These are phyloP conservation scores for Cossypha heuglini DNA, from an alignment of 2,797 vertebrate species.

Conservation along the genomic window DNA sequence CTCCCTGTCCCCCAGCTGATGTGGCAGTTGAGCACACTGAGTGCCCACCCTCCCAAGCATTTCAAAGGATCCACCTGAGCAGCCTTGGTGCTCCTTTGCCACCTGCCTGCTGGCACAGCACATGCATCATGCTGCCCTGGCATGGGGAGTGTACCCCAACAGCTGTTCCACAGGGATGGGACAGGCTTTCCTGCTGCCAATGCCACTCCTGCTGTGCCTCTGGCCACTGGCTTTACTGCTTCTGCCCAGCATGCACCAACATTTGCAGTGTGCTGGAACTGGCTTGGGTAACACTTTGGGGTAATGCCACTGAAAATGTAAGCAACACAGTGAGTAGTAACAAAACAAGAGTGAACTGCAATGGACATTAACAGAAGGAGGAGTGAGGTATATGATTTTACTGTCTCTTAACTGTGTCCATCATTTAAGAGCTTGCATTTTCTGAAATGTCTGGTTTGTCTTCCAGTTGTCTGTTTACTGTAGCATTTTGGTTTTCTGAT, in stretches of 20 bases:
- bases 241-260: not conserved
- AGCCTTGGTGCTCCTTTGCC: not conserved
- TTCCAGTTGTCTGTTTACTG: not conserved
- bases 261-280: accelerated
- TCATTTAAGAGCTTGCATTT: not conserved
- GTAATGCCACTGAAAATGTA: not conserved
- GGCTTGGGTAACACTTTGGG: not conserved
- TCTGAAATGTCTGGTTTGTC: not conserved
- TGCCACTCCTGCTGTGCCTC: too few relatives aligned
- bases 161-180: accelerated
- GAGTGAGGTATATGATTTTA: not conserved
- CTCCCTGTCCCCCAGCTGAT: accelerated
- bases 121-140: accelerated
- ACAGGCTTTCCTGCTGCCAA: accelerated
- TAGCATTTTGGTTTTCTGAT: not conserved
- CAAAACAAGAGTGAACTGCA: not conserved
- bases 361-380: not conserved
- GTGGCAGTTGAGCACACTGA: accelerated
- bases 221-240: not conserved
- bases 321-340: not conserved
- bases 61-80: not conserved
- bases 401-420: accelerated
- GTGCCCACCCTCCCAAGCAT: not conserved
- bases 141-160: accelerated
- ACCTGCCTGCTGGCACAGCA: not conserved